These are phyloP conservation scores for Pelobates cultripes DNA, from an alignment of 2,797 vertebrate species.

Conservation along the genomic window DNA sequence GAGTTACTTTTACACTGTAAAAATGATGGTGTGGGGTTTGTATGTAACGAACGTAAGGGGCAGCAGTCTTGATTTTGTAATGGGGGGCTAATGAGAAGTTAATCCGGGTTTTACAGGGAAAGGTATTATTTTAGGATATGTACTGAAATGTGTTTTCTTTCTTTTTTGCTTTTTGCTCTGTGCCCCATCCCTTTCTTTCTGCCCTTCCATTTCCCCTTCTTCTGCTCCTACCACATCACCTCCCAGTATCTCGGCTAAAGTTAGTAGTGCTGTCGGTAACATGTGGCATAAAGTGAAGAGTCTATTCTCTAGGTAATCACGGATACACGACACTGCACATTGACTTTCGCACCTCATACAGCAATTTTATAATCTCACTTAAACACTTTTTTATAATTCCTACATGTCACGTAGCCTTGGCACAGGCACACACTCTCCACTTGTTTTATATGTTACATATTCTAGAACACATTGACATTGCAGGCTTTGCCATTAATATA, in stretches of 20 bases:
- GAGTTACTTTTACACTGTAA: not conserved
- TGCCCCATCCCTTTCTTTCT: constrained; percentile 60
- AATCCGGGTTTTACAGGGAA: no score
- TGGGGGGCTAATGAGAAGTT: no score
- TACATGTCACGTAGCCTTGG: no score
- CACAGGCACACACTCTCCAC: no score
- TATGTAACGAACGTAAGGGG: no score
- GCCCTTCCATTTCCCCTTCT: constrained; percentile 66
- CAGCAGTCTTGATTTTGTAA: not conserved
- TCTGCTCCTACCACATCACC: constrained; percentile 63
- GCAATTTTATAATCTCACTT: no score
- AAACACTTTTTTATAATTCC: no score
- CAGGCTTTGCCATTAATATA: no score
- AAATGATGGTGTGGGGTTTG: no score
- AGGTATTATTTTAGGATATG: constrained; percentile 34
- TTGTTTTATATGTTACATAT: no score
- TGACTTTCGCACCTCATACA: constrained; percentile 1
- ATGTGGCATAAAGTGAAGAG: constrained; percentile 95
- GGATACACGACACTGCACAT: constrained; percentile 27
- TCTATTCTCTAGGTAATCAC: constrained; percentile 95
- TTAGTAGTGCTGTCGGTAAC: constrained; percentile 94
- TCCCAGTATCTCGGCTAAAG: constrained; percentile 93
- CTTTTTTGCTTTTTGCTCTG: constrained; percentile 76
- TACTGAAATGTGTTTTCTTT: constrained; percentile 73
- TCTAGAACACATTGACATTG: no score